These are phyloP conservation scores for Cantharis flavilabris DNA, from an alignment of 2,888 invertebrate genomes.

Conservation along the genomic window DNA sequence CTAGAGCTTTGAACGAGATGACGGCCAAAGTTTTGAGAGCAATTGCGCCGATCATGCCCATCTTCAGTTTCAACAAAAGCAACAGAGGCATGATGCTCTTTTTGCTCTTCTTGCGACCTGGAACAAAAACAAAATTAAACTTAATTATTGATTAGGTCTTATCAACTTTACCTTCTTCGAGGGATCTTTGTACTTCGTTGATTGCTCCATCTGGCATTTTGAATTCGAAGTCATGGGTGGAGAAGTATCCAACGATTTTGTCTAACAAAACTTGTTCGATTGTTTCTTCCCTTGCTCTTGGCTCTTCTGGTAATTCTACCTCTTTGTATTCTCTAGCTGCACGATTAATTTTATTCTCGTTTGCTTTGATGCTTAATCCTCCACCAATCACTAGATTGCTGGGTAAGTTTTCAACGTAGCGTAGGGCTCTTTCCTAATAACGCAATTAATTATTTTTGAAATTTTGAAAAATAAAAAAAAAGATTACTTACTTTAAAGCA, in stretches of 20 bases:
- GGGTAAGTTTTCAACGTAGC: constrained; percentile 68
- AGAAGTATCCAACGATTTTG: constrained; percentile 74
- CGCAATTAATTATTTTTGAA: background rate
- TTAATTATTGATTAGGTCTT: background rate
- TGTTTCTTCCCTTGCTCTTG: constrained; percentile 72
- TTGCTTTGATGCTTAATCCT: constrained; percentile 64
- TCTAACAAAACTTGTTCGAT: constrained; percentile 72
- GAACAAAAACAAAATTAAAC: background rate
- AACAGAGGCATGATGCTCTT: constrained; percentile 75
- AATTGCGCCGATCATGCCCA: constrained; percentile 76
- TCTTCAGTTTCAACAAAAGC: constrained; percentile 78
- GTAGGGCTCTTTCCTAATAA: constrained; percentile 70
- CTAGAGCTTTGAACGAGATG: constrained; percentile 81
- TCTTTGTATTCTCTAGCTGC: constrained; percentile 45
- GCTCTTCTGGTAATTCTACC: constrained; percentile 68
- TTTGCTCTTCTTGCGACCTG: constrained; percentile 82
- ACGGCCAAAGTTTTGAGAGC: constrained; percentile 78
- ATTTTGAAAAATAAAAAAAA: background rate
- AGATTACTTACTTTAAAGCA: constrained; percentile 70
- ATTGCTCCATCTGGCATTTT: constrained; percentile 77
- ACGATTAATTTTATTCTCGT: constrained; percentile 42
- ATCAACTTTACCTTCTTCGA: constrained; percentile 71
- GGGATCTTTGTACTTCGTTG: constrained; percentile 74
- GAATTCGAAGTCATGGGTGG: constrained; percentile 79
- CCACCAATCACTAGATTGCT: constrained; percentile 66